Conservation (phyloP, 2,113 vertebrate species). For the Miniopterus natalensis region DNA sequence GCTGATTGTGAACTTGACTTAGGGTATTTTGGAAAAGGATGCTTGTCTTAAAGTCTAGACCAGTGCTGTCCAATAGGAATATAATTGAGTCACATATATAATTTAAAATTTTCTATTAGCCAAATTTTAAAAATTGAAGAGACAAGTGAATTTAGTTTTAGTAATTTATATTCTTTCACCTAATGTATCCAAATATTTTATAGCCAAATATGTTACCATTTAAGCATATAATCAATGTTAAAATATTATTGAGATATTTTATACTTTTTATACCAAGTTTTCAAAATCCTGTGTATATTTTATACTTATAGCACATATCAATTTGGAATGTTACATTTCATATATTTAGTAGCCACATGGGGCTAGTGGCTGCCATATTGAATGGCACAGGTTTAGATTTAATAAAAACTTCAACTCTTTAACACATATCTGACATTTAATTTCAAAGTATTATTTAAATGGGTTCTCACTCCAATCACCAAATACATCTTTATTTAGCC, state of each 20-base stretch:
- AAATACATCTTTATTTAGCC: slow-evolving; percentile 5
- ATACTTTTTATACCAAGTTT: slow-evolving; percentile 34
- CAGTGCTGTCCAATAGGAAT: not conserved
- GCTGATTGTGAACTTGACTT: not conserved
- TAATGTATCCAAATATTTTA: not conserved
- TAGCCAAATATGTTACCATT: not conserved
- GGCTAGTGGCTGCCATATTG: not conserved
- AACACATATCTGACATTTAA: not conserved
- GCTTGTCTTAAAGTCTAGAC: not conserved
- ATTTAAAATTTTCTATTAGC: slow-evolving; percentile 45
- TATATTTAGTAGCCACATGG: slow-evolving; percentile 3
- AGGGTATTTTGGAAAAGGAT: slow-evolving; percentile 39
- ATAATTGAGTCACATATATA: slow-evolving; percentile 7
- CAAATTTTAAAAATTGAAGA: slow-evolving; percentile 24
- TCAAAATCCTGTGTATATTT: slow-evolving; percentile 37
- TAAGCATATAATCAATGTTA: slow-evolving; percentile 6
- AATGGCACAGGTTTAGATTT: slow-evolving; percentile 13
- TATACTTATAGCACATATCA: not conserved
- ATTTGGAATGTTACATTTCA: not conserved
- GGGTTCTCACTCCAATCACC: not conserved
- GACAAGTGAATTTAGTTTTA: not conserved
- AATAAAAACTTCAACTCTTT: slow-evolving; percentile 32
- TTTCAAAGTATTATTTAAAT: slow-evolving; percentile 36
- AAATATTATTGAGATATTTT: slow-evolving; percentile 18
- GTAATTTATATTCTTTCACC: slow-evolving; percentile 30